A percentile compares a stretch with the other conserved stretches of the same genome.
These are phyloP conservation scores for Phyllotreta striolata DNA, from an alignment of 2,888 invertebrate genomes.

Conservation along the genomic window DNA sequence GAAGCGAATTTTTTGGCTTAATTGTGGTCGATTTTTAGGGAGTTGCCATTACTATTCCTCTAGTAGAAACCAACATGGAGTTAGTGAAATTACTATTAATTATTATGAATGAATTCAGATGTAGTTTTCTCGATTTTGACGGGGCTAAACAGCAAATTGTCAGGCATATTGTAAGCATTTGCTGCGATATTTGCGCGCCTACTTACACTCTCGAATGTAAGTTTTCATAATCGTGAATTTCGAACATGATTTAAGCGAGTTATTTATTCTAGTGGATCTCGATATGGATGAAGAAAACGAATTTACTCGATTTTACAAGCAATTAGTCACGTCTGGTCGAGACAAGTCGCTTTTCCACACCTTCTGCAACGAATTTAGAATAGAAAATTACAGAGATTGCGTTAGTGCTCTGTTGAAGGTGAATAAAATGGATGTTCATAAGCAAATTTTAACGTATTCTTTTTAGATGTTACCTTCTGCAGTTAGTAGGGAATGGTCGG, in stretches of 20 bases:
- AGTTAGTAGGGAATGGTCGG: conserved; percentile 53
- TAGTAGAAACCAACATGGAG: conserved; percentile 34
- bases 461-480: conserved; percentile 50
- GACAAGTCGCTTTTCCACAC: conserved; percentile 29
- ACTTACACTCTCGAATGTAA: conserved; percentile 36
- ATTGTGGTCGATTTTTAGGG: conserved; percentile 36
- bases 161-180: conserved; percentile 42
- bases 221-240: neutral
- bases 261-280: conserved; percentile 34
- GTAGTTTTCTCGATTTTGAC: conserved; percentile 52
- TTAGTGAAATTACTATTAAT: conserved; percentile 42
- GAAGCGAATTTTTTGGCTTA: neutral
- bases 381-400: conserved; percentile 44
- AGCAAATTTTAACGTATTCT: neutral
- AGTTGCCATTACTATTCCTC: conserved; percentile 26
- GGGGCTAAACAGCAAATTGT: conserved; percentile 47
- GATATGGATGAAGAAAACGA: conserved; percentile 31
- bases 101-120: conserved; percentile 50
- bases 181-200: conserved; percentile 33
- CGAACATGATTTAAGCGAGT: neutral
- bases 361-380: conserved; percentile 41
- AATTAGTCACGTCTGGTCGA: conserved; percentile 32
- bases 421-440: neutral
- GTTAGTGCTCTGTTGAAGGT: conserved; percentile 39
- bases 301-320: conserved; percentile 39